phyloP scores from a whole-genome alignment of 2,888 invertebrate genomes.

The Troides oblongomaculatus region DNA sequence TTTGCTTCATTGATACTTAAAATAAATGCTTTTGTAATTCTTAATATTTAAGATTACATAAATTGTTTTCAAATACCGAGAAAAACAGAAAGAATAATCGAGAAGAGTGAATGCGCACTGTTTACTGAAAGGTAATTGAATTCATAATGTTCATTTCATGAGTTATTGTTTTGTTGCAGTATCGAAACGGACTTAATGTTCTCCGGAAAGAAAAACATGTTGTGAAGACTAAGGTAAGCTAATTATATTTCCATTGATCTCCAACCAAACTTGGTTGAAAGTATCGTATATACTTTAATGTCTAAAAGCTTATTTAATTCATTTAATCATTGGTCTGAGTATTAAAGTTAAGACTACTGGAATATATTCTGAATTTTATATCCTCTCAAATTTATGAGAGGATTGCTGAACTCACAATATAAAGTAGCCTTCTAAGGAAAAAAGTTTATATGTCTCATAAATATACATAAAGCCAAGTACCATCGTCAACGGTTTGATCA shows the following conservation, averaged over 20 bases:
- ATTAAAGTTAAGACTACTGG: no score
- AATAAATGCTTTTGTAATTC: no score
- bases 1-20: no score
- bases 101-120: not conserved
- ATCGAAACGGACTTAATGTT: slow-evolving; percentile 59
- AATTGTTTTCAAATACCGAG: not conserved
- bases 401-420: no score
- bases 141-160: slow-evolving; percentile 8
- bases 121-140: not conserved
- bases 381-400: no score
- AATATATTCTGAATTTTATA: no score
- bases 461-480: no score
- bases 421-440: no score
- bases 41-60: no score
- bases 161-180: slow-evolving; percentile 49
- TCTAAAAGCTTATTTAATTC: no score
- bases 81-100: not conserved
- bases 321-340: no score
- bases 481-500: not conserved
- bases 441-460: no score
- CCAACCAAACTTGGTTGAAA: not conserved
- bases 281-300: not conserved
- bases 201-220: slow-evolving; percentile 56
- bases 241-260: not conserved
- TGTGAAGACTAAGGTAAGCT: slow-evolving; percentile 54